phyloP scores from a whole-genome alignment of 2,888 invertebrate species.

The Drosophila paranaensis region DNA sequence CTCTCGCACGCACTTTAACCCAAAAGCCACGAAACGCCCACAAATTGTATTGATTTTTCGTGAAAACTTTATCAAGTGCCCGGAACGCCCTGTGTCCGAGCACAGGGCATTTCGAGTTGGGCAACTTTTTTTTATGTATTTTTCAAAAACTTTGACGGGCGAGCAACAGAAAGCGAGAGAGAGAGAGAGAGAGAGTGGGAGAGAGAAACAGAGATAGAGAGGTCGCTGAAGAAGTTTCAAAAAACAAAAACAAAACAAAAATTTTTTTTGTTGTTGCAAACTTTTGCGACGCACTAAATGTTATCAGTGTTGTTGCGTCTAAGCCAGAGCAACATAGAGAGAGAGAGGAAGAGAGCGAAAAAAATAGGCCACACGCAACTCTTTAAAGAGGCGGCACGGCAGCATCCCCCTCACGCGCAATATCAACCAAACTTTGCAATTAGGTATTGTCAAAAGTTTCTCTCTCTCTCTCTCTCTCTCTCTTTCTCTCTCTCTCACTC shows the following conservation, averaged over 20 bases:
- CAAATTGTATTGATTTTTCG: conserved; percentile 64
- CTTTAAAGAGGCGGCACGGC: conserved; percentile 32
- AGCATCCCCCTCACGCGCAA: conserved; percentile 44
- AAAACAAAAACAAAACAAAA: conserved; percentile 36
- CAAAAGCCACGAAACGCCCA: conserved; percentile 20
- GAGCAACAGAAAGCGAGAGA: not conserved
- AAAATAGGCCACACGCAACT: conserved; percentile 64
- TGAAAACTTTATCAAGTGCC: conserved; percentile 16
- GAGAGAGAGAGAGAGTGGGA: conserved; percentile 1
- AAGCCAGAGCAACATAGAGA: conserved; percentile 34
- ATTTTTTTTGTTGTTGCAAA: conserved; percentile 42
- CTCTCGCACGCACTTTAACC: conserved; percentile 49
- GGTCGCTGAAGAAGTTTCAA: conserved; percentile 65
- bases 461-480: conserved; percentile 21
- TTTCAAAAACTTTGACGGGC: conserved; percentile 58
- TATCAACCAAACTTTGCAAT: conserved; percentile 75
- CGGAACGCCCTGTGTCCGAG: not conserved
- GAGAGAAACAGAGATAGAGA: conserved; percentile 2
- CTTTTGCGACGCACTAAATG: conserved; percentile 78
- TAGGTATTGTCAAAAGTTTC: conserved; percentile 77
- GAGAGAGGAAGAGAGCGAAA: not conserved
- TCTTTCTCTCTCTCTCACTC: not conserved
- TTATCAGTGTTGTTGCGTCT: conserved; percentile 60
- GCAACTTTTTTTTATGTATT: conserved; percentile 57
- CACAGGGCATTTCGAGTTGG: conserved; percentile 17